These are phyloP conservation scores for Torymus tubicola DNA, from an alignment of 2,888 invertebrate genomes.

Conservation along the genomic window DNA sequence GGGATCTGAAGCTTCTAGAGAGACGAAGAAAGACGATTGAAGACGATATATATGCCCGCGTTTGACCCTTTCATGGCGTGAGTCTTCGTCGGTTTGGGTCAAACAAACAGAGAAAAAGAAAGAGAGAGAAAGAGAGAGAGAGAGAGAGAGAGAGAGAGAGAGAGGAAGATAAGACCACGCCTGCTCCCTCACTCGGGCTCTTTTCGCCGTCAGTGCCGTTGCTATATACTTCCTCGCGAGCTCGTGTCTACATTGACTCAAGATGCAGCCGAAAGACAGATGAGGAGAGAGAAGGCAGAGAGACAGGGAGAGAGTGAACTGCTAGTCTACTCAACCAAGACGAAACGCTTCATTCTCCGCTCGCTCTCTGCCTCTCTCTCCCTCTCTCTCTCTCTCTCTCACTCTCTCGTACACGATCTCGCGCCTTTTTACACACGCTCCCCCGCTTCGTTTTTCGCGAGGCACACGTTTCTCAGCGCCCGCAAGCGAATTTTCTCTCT, in stretches of 20 bases:
- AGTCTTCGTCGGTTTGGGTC: constrained; percentile 46
- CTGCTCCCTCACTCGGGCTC: background rate
- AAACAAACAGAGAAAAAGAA: constrained; percentile 7
- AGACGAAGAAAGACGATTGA: constrained; percentile 28
- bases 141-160: background rate
- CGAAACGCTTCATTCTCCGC: constrained; percentile 15
- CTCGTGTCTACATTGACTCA: constrained; percentile 22
- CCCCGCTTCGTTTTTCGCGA: constrained; percentile 13
- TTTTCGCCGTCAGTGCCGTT: constrained; percentile 10
- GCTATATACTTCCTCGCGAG: background rate
- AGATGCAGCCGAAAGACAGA: constrained; percentile 9
- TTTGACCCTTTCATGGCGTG: constrained; percentile 63
- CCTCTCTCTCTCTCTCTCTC: background rate
- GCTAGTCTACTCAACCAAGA: background rate
- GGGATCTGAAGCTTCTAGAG: background rate
- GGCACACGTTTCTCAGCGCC: background rate
- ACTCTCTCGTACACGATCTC: background rate
- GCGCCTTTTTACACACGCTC: constrained; percentile 7
- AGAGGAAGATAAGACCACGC: constrained; percentile 7
- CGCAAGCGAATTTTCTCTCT: constrained; percentile 11
- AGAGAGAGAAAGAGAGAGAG: constrained; percentile 17
- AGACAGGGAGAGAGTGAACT: background rate
- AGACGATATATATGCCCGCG: background rate
- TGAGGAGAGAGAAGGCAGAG: background rate
- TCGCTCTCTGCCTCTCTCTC: background rate